Evolutionary conservation across 2,797 vertebrate species (phyloP).

Genomic region (Mus caroli): DNA sequence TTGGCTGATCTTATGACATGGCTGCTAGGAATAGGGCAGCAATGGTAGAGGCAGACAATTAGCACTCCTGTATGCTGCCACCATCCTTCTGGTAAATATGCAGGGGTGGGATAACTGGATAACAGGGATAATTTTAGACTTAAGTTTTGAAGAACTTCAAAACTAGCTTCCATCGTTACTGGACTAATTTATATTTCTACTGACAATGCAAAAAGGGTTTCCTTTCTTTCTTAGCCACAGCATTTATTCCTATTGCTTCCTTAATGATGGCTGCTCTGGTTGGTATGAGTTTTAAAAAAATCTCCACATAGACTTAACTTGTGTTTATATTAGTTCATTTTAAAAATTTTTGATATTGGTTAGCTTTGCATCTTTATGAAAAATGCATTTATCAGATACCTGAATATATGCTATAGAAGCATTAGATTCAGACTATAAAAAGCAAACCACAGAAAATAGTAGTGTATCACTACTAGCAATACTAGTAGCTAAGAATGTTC

Average conservation of each 20-base stretch:
- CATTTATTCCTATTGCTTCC: background rate
- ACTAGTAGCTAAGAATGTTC: background rate
- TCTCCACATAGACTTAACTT: background rate
- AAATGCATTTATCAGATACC: background rate
- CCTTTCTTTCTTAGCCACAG: background rate
- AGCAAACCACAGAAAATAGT: background rate
- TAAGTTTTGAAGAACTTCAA: background rate
- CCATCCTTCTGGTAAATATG: background rate
- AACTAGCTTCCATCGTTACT: background rate
- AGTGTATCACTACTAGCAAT: background rate
- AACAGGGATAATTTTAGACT: background rate
- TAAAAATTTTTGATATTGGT: background rate
- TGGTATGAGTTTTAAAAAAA: background rate
- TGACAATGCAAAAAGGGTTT: background rate
- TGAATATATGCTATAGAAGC: background rate
- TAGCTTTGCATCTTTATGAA: background rate
- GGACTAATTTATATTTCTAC: background rate
- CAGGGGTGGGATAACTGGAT: too few relatives aligned
- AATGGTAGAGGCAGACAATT: background rate
- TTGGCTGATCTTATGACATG: too few relatives aligned
- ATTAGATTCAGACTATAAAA: background rate
- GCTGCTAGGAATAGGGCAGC: background rate
- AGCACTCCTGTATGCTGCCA: too few relatives aligned
- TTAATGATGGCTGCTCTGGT: background rate
- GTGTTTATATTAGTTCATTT: background rate